Evolutionary conservation across 2,888 invertebrate genomes (phyloP), one percentile per base, ranked within the genome.

Genomic region (Hypomecis punctinalis): DNA sequence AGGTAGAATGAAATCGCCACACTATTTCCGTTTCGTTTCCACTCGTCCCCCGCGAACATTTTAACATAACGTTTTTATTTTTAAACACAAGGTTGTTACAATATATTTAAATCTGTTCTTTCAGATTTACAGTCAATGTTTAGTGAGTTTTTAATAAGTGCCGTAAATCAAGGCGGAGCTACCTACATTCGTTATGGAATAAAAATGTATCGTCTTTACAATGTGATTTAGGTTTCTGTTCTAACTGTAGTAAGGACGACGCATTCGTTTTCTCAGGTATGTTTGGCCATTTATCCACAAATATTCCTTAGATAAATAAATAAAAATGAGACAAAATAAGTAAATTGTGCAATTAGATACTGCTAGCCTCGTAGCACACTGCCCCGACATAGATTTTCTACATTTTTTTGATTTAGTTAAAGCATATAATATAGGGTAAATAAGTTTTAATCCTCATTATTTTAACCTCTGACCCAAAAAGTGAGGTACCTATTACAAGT

Each of bases 61-160:
- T 70, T 71, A 56, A 72, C 73, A 53, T 42, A 68, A 71, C 72
- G 72, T 54, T 69, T 73, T 78, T 82, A 82, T 82, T 82, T 83
- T 82, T 81, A 77, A 74, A 75, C 72, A 71, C 83, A 81, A 82
- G 83, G 81, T 78, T 80, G 73, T 69, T 54, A 63, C 64, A 61
- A 69, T 74, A 75, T 73, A 75, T 77, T 68, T 74, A 67, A 75
- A 73, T 77, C 65, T 62, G 66, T 68, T 65, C 66, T 63, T 62
- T 57, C 65, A 65, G 59, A 63, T 68, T 70, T 67, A 66, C 69
- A 67, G 69, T 65, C 62, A 68, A 53, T 63, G 66, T 68, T 67
- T 66, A 62, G 68, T 64, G 64, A 64, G 67, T 69, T 68, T 69
- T 68, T 71, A 61, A 63, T 62, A 63, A 10, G 53, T 47, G 66